Base-by-base conservation (phyloP, 1,140 invertebrate genomes). In the Drosophila athabasca region DNA sequence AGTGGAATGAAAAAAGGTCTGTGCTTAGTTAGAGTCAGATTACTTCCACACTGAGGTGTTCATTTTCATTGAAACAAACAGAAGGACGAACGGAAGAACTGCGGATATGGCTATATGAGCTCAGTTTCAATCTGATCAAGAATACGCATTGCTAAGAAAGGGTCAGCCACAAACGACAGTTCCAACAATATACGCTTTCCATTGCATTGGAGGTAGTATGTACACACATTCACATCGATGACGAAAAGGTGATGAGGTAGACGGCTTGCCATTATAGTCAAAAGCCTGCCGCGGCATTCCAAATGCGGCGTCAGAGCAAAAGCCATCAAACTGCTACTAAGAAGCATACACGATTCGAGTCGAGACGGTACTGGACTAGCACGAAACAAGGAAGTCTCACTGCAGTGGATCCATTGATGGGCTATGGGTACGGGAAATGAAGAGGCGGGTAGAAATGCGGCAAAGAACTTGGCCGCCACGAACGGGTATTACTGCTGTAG, bases 281-380 rank as follows among this genome's bases (percentile, higher is more conserved):
- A 58, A 26, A 50, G 39, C 35, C 52, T 24, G 26, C 39, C 7
- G 43, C 17, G 50, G 48, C 44, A 29, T 39, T 39, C 35, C 35
- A 22, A 54, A 68, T 54, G 44, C 53, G 53, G 74, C 51, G 46
- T 76, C 74, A 82, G 66, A 80, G 67, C 75, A 73, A 85, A 76
- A 82, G 82, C 84, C 82, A 81, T 85, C 78, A 87, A 87, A 74
- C 77, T 87, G 81, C 82, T 79, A 74, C 77, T 87, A 78, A 67
- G 73, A 82, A 61, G 71, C 62, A 73, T 48, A 62, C 49, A 69
- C 29, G 62, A 83, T 52, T 70, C 53, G 60, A 70, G 41, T 49
- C 61, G 26, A 66, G 52, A 50, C 46, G 54, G 50, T 64, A 69
- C 67, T 64, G 55, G 74, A 87, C 78, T 73, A 82, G 83, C 81